Evolutionary conservation across 2,113 vertebrate genomes (phyloP).

Genomic region (Lutjanus erythropterus): DNA sequence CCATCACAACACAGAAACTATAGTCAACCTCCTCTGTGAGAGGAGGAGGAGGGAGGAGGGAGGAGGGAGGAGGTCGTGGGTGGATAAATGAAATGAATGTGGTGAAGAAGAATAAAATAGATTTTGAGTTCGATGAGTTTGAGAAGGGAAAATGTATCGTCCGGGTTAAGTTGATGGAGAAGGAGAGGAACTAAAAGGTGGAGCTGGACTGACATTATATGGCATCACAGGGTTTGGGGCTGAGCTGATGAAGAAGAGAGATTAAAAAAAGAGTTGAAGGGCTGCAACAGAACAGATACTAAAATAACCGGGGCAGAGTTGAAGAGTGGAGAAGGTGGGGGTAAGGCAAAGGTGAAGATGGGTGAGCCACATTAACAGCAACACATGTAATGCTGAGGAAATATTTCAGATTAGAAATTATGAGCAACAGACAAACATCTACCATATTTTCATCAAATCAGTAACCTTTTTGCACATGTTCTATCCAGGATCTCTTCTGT

Average conservation of each 20-base stretch:
- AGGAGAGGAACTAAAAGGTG: too few species aligned
- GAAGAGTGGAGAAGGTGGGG: neutral
- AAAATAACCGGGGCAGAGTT: neutral
- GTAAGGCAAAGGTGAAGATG: neutral
- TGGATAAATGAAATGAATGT: conserved; percentile 10
- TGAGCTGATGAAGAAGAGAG: neutral
- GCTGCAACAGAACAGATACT: too few species aligned
- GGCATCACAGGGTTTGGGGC: neutral
- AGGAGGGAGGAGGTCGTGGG: neutral
- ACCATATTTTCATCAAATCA: neutral
- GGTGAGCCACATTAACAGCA: too few species aligned
- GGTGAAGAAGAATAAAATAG: neutral
- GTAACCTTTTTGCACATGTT: neutral
- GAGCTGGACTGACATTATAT: neutral
- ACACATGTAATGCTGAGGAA: too few species aligned
- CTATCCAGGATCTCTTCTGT: neutral
- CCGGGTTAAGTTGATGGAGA: too few species aligned
- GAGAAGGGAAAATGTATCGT: too few species aligned
- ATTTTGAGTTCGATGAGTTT: neutral
- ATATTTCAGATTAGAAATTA: neutral
- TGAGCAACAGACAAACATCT: neutral
- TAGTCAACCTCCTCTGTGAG: conserved; percentile 25
- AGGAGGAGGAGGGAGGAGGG: conserved; percentile 6
- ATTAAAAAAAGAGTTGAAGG: neutral
- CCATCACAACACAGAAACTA: conserved; percentile 69